Evolutionary conservation across 2,888 invertebrate species (phyloP).

Genomic region (Hoplodrina ambigua): DNA sequence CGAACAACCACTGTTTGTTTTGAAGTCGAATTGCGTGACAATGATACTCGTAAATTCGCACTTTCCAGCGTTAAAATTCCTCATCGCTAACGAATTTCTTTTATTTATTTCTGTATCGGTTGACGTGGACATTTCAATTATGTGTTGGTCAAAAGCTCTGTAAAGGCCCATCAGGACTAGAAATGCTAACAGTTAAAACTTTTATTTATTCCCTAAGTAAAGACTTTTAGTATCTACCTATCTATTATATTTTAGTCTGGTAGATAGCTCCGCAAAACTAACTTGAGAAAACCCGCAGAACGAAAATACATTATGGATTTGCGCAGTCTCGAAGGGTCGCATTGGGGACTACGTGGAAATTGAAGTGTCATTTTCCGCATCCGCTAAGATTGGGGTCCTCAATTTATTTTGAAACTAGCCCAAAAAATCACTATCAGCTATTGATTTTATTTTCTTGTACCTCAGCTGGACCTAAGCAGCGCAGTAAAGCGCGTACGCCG

Average conservation of each 20-base stretch:
- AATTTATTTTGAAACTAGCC: background rate
- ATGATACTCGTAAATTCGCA: slow-evolving; percentile 26
- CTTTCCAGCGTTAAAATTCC: slow-evolving; percentile 55
- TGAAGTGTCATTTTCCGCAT: background rate
- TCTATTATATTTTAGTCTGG: background rate
- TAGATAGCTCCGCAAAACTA: background rate
- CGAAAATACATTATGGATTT: slow-evolving; percentile 2
- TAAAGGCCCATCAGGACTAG: background rate
- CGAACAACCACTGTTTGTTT: slow-evolving; percentile 43
- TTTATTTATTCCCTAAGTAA: too few relatives aligned
- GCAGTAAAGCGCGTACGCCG: slow-evolving; percentile 77
- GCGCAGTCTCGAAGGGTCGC: background rate
- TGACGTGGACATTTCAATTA: slow-evolving; percentile 3
- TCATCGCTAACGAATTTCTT: slow-evolving; percentile 52
- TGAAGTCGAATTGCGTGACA: slow-evolving; percentile 52
- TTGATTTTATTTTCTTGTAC: background rate
- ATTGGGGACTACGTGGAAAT: background rate
- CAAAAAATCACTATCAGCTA: background rate
- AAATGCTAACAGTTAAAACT: background rate
- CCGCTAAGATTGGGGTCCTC: background rate
- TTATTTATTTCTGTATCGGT: slow-evolving; percentile 34
- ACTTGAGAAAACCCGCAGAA: background rate
- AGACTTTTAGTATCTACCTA: too few relatives aligned
- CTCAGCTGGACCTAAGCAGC: slow-evolving; percentile 81
- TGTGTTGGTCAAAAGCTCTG: background rate